Percentiles rank a stretch among this genome's conserved stretches.
phyloP scores from a whole-genome alignment of 2,888 invertebrate species.

The Athrips mouffetella region DNA sequence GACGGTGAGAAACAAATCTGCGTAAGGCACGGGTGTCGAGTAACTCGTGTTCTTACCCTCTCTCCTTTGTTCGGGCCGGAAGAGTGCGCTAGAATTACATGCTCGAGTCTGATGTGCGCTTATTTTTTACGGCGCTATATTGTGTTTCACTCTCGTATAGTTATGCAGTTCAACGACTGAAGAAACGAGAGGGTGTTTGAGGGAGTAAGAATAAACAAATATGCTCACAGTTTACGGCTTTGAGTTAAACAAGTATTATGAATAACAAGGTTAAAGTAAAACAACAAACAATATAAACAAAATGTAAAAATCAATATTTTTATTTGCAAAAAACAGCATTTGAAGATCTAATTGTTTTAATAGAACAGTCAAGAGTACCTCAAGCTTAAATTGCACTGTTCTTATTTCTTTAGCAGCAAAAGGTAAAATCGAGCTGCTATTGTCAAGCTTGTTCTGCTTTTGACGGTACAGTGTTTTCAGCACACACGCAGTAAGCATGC shows the following conservation, averaged over 20 bases:
- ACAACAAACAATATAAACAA: too few relatives aligned
- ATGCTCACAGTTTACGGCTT: conserved; percentile 50
- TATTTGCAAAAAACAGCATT: too few relatives aligned
- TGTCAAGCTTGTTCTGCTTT: too few relatives aligned
- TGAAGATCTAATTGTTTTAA: too few relatives aligned
- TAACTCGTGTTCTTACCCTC: conserved; percentile 79
- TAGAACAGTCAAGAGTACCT: too few relatives aligned
- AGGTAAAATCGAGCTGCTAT: too few relatives aligned
- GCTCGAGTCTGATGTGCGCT: conserved; percentile 78
- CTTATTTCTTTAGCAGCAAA: too few relatives aligned
- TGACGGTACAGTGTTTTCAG: too few relatives aligned
- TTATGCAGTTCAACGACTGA: conserved; percentile 75
- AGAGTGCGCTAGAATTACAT: conserved; percentile 79
- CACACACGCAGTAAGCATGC: too few relatives aligned
- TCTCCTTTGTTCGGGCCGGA: conserved; percentile 77
- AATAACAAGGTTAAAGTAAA: too few relatives aligned
- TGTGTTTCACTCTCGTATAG: conserved; percentile 69
- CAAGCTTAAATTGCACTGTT: too few relatives aligned
- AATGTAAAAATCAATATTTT: too few relatives aligned
- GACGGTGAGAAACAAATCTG: conserved; percentile 75
- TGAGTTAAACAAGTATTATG: conserved; percentile 38
- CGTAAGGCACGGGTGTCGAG: conserved; percentile 77
- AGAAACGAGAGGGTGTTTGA: conserved; percentile 65
- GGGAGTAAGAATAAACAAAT: conserved; percentile 62
- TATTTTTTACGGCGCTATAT: conserved; percentile 77